Conservation (phyloP, 2,888 invertebrate genomes). For the Pogonocherus hispidulus region DNA sequence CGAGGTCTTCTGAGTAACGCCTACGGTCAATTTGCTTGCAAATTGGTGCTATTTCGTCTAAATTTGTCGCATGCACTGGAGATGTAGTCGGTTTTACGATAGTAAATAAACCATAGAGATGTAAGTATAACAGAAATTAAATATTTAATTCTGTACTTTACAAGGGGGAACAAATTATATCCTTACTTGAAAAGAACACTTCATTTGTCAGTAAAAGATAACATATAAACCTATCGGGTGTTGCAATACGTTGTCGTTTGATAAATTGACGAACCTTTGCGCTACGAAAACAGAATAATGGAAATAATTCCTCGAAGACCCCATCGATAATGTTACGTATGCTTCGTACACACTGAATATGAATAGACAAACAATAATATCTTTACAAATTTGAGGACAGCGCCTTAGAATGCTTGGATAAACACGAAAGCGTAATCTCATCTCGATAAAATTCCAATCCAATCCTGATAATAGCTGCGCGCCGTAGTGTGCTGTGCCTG, state of each 20-base stretch:
- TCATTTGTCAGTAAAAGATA: no score
- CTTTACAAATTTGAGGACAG: not conserved
- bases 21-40: slow-evolving; percentile 22
- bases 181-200: no score
- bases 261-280: not conserved
- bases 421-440: not conserved
- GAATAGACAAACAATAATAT: slow-evolving; percentile 1
- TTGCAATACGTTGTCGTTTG: no score
- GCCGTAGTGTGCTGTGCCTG: not conserved
- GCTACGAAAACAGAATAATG: not conserved
- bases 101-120: no score
- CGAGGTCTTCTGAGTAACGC: not conserved
- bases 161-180: no score
- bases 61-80: slow-evolving; percentile 15
- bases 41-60: slow-evolving; percentile 17
- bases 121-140: no score
- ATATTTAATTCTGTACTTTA: no score
- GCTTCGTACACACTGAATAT: not conserved
- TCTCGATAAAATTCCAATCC: slow-evolving; percentile 17
- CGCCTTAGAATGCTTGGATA: not conserved
- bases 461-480: slow-evolving; percentile 1
- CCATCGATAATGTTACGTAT: slow-evolving; percentile 1
- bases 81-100: no score
- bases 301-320: not conserved
- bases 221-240: no score